Base-by-base conservation (phyloP, 2,888 invertebrate genomes). In the Girardia tigrina region DNA sequence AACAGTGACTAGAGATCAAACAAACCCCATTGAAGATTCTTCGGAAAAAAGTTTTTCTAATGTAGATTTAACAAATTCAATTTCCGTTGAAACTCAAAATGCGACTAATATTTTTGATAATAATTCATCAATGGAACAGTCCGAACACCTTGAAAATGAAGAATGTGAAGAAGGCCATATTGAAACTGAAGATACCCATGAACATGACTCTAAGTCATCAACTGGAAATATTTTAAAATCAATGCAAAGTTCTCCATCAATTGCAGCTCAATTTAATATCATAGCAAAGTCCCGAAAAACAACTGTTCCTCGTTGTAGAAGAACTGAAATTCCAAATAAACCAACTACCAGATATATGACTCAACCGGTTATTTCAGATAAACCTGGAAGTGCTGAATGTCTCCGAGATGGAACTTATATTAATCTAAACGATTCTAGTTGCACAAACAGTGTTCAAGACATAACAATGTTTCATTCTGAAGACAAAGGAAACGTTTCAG, bases 211-310 rank as follows among this genome's bases (percentile, higher is more conserved):
- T 56, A 56, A 12, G n/a, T n/a, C 56, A 12, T 6, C 56, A 12
- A 2, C 8, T 56, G 4, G 20, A n/a, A 56, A 56, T n/a, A 56
- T 56, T 56, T 56, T 56, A 56, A 56, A 56, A 56, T 56, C 56
- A 56, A 56, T 56, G 56, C 56, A 56, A n/a, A 56, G 56, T 56
- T 56, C 56, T 56, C 56, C 56, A 12, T 56, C 56, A 20, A 56
- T 56, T 56, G 56, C 56, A 20, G 56, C 56, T 16, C 56, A 56
- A 56, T 56, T 56, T n/a, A 56, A 56, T 16, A 56, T 56, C n/a
- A 56, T 56, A 6, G 56, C 56, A 4, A 56, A 56, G n/a, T 56
- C 56, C 2, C n/a, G 56, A 56, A 56, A 56, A 56, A 56, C 56
- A 20, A 56, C 56, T 20, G 56, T 56, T 20, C 56, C 56, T 2